Conservation (phyloP, 2,888 invertebrate species). For the Heteropelma amictum region DNA sequence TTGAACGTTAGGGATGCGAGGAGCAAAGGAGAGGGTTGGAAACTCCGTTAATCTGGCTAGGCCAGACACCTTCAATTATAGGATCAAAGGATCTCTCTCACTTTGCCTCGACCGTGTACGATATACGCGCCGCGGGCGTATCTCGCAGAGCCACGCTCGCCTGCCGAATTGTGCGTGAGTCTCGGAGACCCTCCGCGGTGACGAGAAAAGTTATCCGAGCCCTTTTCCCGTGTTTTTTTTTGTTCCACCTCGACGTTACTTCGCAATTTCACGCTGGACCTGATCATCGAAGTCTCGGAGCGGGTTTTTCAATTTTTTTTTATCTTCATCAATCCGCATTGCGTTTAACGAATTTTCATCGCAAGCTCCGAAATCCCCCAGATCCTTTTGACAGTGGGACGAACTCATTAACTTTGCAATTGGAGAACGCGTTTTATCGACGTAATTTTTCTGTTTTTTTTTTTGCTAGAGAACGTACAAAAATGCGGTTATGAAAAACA, state of each 20-base stretch:
- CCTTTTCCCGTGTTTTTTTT: too few relatives aligned
- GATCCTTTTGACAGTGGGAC: not conserved
- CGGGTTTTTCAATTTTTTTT: constrained; percentile 25
- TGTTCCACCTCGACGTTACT: constrained; percentile 44
- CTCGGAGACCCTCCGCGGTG: constrained; percentile 6
- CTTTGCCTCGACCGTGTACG: not conserved
- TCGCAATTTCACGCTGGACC: constrained; percentile 48
- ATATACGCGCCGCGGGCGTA: constrained; percentile 46
- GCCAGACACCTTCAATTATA: constrained; percentile 69
- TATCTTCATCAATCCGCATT: not conserved
- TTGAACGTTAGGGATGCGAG: too few relatives aligned
- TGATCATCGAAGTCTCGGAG: constrained; percentile 51
- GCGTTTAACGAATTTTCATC: constrained; percentile 26
- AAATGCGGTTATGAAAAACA: not conserved
- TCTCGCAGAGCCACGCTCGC: constrained; percentile 51
- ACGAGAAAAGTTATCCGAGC: constrained; percentile 36
- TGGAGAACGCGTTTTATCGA: too few relatives aligned
- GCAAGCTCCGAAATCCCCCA: constrained; percentile 27
- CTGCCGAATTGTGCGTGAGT: constrained; percentile 10
- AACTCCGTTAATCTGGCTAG: constrained; percentile 52
- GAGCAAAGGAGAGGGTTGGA: constrained; percentile 24
- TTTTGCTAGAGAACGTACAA: not conserved
- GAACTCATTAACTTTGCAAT: too few relatives aligned
- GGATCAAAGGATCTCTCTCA: constrained; percentile 68
- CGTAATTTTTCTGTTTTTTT: not conserved